phyloP scores from a whole-genome alignment of 1,140 invertebrate genomes.

The Cotesia glomerata region DNA sequence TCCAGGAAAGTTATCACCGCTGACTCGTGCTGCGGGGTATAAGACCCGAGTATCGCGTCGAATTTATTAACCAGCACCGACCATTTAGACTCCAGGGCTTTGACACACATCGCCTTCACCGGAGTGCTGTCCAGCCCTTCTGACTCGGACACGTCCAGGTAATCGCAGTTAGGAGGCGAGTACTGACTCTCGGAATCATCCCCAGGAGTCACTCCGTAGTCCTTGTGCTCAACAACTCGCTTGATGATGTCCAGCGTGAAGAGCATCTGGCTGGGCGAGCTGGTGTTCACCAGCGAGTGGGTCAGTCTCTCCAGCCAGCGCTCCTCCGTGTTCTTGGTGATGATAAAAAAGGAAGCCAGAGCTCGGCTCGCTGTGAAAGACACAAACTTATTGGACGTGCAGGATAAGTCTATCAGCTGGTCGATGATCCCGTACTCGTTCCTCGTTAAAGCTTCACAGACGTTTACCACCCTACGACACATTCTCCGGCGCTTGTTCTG shows the following conservation, averaged over 20 bases:
- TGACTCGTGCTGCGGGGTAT: constrained; percentile 60
- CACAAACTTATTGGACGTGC: constrained; percentile 79
- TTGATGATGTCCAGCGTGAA: constrained; percentile 85
- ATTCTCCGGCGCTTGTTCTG: constrained; percentile 81
- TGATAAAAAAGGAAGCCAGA: constrained; percentile 81
- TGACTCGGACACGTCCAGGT: constrained; percentile 74
- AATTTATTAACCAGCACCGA: constrained; percentile 72
- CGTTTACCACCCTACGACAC: constrained; percentile 77
- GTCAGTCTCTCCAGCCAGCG: constrained; percentile 76
- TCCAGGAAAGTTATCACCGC: constrained; percentile 79
- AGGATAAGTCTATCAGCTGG: constrained; percentile 79
- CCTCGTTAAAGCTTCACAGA: constrained; percentile 78
- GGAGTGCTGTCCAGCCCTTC: constrained; percentile 81
- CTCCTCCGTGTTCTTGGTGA: constrained; percentile 79
- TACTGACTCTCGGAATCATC: constrained; percentile 67
- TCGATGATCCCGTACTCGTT: constrained; percentile 84
- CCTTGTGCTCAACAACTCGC: constrained; percentile 86
- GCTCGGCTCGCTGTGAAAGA: constrained; percentile 81
- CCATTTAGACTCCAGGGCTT: constrained; percentile 84
- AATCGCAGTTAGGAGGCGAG: constrained; percentile 65
- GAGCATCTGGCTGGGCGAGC: constrained; percentile 68
- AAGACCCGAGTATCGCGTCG: constrained; percentile 61
- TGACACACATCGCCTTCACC: constrained; percentile 84
- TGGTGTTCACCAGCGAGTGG: constrained; percentile 56
- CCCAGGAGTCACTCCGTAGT: constrained; percentile 79